These are phyloP conservation scores for Blera fallax DNA, from an alignment of 2,888 invertebrate species.

Conservation along the genomic window DNA sequence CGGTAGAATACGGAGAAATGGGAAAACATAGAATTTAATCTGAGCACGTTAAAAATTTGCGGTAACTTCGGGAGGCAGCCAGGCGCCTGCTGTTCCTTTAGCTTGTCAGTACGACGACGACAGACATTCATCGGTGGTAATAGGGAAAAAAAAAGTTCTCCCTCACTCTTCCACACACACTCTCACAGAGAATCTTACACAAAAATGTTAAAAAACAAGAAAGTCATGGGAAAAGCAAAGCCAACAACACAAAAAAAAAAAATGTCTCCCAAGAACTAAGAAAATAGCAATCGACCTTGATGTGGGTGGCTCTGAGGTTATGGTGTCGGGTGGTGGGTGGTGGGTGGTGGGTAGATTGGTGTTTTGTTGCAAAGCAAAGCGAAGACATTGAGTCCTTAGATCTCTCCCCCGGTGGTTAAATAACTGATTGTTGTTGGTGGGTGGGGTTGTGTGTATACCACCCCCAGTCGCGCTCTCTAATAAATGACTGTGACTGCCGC, in stretches of 20 bases:
- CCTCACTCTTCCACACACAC: not conserved
- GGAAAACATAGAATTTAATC: slow-evolving; percentile 40
- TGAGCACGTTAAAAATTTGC: slow-evolving; percentile 54
- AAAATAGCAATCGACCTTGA: slow-evolving; percentile 72
- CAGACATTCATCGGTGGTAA: slow-evolving; percentile 49
- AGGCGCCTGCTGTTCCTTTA: slow-evolving; percentile 40
- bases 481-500: slow-evolving; percentile 70
- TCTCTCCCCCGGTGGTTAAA: slow-evolving; percentile 66
- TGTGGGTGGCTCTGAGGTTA: slow-evolving; percentile 37
- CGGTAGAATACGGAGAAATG: not conserved
- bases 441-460: slow-evolving; percentile 3
- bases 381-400: slow-evolving; percentile 67
- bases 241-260: slow-evolving; percentile 16
- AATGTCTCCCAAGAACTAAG: slow-evolving; percentile 57
- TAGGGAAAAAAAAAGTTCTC: slow-evolving; percentile 12
- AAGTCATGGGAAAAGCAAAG: slow-evolving; percentile 36
- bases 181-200: not conserved
- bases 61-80: slow-evolving; percentile 24
- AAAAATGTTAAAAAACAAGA: slow-evolving; percentile 36
- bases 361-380: slow-evolving; percentile 58
- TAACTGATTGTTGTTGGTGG: slow-evolving; percentile 67
- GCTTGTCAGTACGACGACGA: slow-evolving; percentile 50
- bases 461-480: slow-evolving; percentile 41
- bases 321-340: not conserved
- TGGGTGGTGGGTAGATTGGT: slow-evolving; percentile 22